These are phyloP conservation scores for Brotula barbata DNA, from an alignment of 2,797 vertebrate genomes.

Conservation along the genomic window DNA sequence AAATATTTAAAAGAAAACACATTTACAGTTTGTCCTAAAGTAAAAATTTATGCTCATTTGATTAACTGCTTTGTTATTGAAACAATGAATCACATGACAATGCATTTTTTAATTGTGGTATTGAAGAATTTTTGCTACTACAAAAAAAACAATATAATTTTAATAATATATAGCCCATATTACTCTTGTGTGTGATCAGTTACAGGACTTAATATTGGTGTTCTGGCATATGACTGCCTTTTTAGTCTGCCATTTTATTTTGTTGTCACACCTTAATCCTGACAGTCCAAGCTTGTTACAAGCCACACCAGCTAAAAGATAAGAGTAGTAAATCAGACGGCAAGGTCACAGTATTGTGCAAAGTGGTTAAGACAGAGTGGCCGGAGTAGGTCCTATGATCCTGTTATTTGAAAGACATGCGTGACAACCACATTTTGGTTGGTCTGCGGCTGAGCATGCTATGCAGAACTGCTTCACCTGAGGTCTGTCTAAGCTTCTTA, in stretches of 20 bases:
- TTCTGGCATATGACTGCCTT: too few relatives aligned
- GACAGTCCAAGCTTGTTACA: conserved; percentile 67
- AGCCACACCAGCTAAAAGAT: conserved; percentile 44
- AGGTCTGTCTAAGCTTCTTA: conserved; percentile 33
- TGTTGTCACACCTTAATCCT: conserved; percentile 60
- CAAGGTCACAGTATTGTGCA: conserved; percentile 32
- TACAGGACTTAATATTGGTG: too few relatives aligned
- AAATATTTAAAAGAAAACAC: too few relatives aligned
- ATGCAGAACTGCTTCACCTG: conserved; percentile 37
- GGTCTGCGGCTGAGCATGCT: conserved; percentile 3
- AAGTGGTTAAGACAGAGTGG: conserved; percentile 20
- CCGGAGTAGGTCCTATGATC: conserved; percentile 40
- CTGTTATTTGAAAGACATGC: conserved; percentile 35
- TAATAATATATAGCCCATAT: too few relatives aligned
- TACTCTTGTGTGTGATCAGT: too few relatives aligned
- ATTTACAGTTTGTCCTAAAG: background rate
- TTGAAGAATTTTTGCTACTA: too few relatives aligned
- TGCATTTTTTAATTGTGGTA: too few relatives aligned
- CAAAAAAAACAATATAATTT: too few relatives aligned
- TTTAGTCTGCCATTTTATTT: too few relatives aligned
- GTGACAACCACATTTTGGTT: conserved; percentile 29
- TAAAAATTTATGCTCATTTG: background rate
- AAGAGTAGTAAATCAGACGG: conserved; percentile 22
- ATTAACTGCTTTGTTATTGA: background rate
- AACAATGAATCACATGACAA: too few relatives aligned